These are phyloP conservation scores for Helleia helle DNA, from an alignment of 2,888 invertebrate species.

Conservation along the genomic window DNA sequence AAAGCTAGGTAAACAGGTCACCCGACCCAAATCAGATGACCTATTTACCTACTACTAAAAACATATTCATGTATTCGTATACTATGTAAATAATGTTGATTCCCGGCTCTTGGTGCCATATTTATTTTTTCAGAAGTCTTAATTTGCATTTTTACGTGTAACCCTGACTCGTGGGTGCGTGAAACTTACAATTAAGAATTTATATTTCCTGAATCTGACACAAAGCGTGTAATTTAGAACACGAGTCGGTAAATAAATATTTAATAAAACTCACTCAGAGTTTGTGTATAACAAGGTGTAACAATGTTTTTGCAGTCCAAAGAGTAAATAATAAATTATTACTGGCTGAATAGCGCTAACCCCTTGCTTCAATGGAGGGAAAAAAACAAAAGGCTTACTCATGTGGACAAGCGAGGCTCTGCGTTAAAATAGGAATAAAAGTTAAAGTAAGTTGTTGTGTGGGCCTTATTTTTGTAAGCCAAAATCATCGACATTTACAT, in stretches of 20 bases:
- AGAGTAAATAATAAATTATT: constrained; percentile 18
- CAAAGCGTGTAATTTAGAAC: background rate
- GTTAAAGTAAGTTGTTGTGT: too few relatives aligned
- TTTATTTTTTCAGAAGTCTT: too few relatives aligned
- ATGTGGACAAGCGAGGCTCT: constrained; percentile 20
- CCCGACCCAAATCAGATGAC: too few relatives aligned
- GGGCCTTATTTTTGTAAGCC: too few relatives aligned
- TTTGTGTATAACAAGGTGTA: background rate
- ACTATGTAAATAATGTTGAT: too few relatives aligned
- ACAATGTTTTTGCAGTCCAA: constrained; percentile 10
- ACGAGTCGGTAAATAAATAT: too few relatives aligned
- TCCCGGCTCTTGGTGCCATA: too few relatives aligned
- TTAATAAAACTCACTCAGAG: background rate
- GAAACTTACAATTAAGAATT: too few relatives aligned
- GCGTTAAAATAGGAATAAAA: constrained; percentile 9
- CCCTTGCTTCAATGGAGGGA: constrained; percentile 21
- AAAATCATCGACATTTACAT: too few relatives aligned
- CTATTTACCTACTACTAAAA: too few relatives aligned
- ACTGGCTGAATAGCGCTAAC: constrained; percentile 17
- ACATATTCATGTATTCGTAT: too few relatives aligned
- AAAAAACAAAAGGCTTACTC: constrained; percentile 20
- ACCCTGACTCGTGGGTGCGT: constrained; percentile 2
- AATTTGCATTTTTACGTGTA: background rate
- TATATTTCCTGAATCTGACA: background rate
- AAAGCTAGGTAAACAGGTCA: too few relatives aligned